Conservation (phyloP, 2,797 vertebrate species). For the Martes flavigula region DNA sequence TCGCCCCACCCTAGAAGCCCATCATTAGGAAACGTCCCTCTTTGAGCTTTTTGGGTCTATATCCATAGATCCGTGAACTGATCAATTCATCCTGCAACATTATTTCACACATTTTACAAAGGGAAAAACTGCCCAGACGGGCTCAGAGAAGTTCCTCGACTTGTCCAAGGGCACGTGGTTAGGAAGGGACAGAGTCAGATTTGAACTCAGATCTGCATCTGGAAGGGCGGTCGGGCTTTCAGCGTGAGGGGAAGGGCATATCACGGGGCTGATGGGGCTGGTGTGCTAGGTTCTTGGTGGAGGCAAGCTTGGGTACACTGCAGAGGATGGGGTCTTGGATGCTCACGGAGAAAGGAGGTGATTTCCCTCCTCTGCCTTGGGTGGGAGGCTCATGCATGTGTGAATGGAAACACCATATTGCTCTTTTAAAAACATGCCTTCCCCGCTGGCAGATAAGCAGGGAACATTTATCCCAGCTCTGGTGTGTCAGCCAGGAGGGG, state of each 20-base stretch:
- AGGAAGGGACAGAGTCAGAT: neutral
- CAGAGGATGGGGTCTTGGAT: neutral
- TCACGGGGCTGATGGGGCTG: neutral
- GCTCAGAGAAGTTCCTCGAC: neutral
- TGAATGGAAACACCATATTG: neutral
- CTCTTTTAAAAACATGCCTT: neutral
- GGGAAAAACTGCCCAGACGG: neutral
- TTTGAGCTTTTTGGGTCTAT: neutral
- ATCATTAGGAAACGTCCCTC: accelerated
- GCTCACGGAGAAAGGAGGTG: accelerated
- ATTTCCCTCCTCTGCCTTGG: neutral
- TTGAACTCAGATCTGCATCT: neutral
- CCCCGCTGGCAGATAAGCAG: neutral
- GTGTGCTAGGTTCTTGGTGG: neutral
- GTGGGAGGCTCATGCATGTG: neutral
- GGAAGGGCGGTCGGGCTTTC: too few species aligned
- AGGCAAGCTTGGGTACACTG: neutral
- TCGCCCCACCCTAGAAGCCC: neutral
- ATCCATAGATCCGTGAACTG: neutral
- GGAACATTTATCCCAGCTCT: neutral
- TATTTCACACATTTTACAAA: neutral
- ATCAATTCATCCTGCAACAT: neutral
- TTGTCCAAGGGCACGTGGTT: neutral
- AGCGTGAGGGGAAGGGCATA: neutral
- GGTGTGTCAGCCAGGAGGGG: neutral